These are phyloP conservation scores for Meles meles DNA, from an alignment of 2,113 vertebrate genomes.

Conservation along the genomic window DNA sequence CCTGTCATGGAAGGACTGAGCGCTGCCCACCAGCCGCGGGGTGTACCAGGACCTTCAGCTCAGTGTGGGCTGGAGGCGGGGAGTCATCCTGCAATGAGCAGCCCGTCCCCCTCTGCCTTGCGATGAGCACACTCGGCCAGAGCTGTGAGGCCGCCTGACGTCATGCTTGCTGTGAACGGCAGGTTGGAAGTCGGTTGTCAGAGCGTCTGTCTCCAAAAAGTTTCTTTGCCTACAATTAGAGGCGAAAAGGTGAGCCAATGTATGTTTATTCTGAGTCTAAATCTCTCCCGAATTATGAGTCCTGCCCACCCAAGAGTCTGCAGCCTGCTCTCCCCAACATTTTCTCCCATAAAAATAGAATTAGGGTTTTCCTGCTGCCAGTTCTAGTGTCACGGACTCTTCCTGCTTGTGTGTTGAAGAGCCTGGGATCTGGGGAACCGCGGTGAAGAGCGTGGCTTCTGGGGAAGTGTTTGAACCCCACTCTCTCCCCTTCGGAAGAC, in stretches of 20 bases:
- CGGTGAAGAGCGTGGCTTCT: too few relatives aligned
- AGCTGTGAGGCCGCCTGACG: accelerated
- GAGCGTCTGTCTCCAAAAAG: accelerated
- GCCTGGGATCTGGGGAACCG: too few relatives aligned
- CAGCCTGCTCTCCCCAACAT: accelerated
- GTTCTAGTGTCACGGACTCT: accelerated
- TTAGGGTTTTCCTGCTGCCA: accelerated
- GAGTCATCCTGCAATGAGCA: neutral
- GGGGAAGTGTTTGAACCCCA: neutral
- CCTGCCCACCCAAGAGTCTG: neutral
- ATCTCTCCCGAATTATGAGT: neutral
- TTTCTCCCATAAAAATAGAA: neutral
- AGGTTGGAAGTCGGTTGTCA: accelerated
- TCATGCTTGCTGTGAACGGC: accelerated
- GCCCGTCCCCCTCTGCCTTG: neutral
- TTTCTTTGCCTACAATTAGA: neutral
- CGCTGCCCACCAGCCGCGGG: accelerated
- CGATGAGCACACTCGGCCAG: accelerated
- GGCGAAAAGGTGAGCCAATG: too few relatives aligned
- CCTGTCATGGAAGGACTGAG: accelerated
- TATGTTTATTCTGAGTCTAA: accelerated
- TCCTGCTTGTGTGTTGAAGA: neutral
- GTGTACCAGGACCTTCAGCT: accelerated
- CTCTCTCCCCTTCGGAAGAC: neutral
- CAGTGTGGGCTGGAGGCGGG: accelerated